Percentiles rank a stretch among this genome's conserved stretches.
phyloP scores from a whole-genome alignment of 2,113 vertebrate genomes.

The Pungitius pungitius region DNA sequence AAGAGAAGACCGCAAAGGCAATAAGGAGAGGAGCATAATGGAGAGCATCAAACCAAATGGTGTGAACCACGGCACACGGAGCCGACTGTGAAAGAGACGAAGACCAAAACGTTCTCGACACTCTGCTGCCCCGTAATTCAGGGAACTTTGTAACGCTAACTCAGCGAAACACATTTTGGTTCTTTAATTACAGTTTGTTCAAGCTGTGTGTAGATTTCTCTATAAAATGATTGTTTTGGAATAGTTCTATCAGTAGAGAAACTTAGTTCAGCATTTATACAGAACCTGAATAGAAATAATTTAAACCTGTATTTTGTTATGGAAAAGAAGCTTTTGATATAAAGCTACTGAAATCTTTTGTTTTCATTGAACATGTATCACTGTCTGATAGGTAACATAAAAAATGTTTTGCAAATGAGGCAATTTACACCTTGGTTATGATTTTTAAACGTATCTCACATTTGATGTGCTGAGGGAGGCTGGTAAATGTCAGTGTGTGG shows the following conservation, averaged over 20 bases:
- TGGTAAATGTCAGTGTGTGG: background rate
- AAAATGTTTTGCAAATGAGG: background rate
- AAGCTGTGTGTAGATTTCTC: background rate
- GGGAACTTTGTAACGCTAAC: background rate
- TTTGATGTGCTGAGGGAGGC: background rate
- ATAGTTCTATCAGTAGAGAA: no score
- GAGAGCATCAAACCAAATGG: background rate
- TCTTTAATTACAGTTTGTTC: background rate
- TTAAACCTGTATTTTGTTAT: background rate
- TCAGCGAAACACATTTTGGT: background rate
- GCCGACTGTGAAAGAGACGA: background rate
- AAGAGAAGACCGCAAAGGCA: conserved; percentile 5
- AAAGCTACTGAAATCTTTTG: background rate
- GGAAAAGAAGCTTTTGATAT: background rate
- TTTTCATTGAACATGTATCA: background rate
- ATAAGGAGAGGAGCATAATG: background rate
- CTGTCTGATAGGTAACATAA: background rate
- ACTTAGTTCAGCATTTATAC: background rate
- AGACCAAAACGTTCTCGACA: background rate
- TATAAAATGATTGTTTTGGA: background rate
- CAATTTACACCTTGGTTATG: background rate
- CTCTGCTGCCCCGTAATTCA: background rate
- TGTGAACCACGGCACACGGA: background rate
- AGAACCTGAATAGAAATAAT: background rate
- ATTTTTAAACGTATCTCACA: background rate